Evolutionary conservation across 2,113 vertebrate species (phyloP).

Genomic region (Rhinopomastus cyanomelas): DNA sequence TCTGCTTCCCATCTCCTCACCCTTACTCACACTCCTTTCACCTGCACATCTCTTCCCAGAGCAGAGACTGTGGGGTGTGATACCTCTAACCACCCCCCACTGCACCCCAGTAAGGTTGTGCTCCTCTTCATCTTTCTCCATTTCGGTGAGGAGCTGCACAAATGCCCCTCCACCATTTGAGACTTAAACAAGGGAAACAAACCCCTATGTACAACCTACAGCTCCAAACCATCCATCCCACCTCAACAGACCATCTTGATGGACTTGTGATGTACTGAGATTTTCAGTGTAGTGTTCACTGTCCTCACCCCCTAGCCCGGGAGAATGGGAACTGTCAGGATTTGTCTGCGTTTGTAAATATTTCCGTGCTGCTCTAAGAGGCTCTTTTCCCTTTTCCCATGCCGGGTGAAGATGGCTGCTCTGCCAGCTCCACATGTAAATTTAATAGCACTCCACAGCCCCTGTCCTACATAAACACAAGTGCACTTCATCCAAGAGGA

Average conservation of each 20-base stretch:
- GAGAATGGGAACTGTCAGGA: background rate
- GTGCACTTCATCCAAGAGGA: constrained; percentile 17
- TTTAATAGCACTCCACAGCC: constrained; percentile 53
- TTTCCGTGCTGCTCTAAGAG: background rate
- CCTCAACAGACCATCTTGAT: background rate
- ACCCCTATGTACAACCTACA: accelerated
- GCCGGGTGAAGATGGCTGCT: background rate
- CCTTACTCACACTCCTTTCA: background rate
- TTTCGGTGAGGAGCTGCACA: background rate
- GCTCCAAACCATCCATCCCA: background rate
- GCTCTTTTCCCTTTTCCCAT: background rate
- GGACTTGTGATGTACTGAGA: background rate
- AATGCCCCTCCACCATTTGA: background rate
- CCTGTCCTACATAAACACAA: constrained; percentile 35
- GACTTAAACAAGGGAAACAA: background rate
- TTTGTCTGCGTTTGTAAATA: background rate
- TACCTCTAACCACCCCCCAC: background rate
- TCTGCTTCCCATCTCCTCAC: background rate
- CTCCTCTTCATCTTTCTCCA: background rate
- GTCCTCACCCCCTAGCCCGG: background rate
- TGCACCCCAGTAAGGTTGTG: background rate
- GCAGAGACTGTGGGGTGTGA: background rate
- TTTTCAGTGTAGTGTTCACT: background rate
- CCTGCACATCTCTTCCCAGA: background rate
- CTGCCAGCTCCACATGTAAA: constrained; percentile 32